phyloP scores from a whole-genome alignment of 2,797 vertebrate genomes.

The Yasuhikotakia modesta region DNA sequence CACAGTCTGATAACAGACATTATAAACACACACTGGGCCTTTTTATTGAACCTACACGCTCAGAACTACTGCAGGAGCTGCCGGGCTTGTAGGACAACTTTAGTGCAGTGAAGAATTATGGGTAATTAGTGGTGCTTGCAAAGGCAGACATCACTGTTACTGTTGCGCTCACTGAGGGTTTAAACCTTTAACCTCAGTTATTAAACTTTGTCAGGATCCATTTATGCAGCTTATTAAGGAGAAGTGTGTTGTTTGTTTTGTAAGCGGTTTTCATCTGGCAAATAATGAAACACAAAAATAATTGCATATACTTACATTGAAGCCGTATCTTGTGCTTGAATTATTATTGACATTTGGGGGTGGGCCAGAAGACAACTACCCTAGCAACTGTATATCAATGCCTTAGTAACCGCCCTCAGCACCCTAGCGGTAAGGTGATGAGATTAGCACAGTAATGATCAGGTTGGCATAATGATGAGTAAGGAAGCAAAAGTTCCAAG shows the following conservation, averaged over 20 bases:
- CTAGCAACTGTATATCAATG: neutral
- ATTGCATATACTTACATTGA: neutral
- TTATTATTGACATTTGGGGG: neutral
- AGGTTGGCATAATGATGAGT: conserved; percentile 17
- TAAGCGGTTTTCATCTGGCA: neutral
- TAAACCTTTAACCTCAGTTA: too few species aligned
- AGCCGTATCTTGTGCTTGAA: neutral
- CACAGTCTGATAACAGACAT: conserved; percentile 4
- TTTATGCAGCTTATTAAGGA: too few species aligned
- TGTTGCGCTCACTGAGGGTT: neutral
- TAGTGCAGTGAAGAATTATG: neutral
- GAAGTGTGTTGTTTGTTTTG: too few species aligned
- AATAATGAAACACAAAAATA: neutral
- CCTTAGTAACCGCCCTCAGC: neutral
- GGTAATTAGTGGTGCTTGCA: neutral
- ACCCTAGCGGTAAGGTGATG: neutral
- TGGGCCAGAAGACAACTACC: neutral
- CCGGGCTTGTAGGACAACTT: conserved; percentile 2
- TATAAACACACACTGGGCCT: conserved; percentile 1
- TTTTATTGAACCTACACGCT: neutral
- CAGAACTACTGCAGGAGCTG: neutral
- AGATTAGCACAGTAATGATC: neutral
- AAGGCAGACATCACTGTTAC: neutral
- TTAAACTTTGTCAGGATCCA: too few species aligned
- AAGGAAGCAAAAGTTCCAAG: neutral